Base-by-base conservation (phyloP, 2,113 vertebrate genomes). In the Fulmarus glacialis region DNA sequence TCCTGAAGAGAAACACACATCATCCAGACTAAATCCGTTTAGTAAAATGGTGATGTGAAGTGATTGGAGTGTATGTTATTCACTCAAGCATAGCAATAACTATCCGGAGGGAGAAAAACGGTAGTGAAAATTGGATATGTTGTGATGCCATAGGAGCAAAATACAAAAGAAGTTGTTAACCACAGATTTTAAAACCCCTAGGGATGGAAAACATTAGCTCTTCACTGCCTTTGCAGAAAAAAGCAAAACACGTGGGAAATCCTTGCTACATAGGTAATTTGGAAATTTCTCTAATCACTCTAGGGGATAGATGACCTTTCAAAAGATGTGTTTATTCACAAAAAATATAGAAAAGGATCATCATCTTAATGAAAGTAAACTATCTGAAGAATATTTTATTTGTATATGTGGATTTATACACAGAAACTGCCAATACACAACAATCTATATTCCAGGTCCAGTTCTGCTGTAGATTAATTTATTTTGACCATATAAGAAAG, bases 31-130 rank as follows among this genome's bases (percentile, higher is more conserved):
- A 73, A 97, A 96, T 83, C 38, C 36, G 82, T 63, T 93, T 48
- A 89, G 43, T 14, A 82, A 94, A 95, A 96, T 66, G n/a, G 83
- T 77, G 59, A 88, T 62, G 48, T 79, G 36, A 90, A 91, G 52
- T 63, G 64, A 92, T 8, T 53, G 29, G 20, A 93, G 27, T 89
- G 78, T 85, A 84, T 52, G 7, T 17, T 82, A 66, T n/a, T 77
- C 67, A 77, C 40, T 96, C 83, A 96, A 93, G 72, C 82, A 87
- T 3, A 89, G 29, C 30, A 71, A 73, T 90, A 79, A 63, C 62
- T 90, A 77, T 90, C 77, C 53, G 26, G 55, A 60, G 60, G 15
- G 27, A 79, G 38, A 52, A 94, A 85, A 89, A 52, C 2, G 24
- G 36, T 22, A 80, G 26, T 79, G 42, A 75, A 95, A 96, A 91